Base-by-base conservation (phyloP, 2,797 vertebrate genomes). In the Sebastes iracundus region DNA sequence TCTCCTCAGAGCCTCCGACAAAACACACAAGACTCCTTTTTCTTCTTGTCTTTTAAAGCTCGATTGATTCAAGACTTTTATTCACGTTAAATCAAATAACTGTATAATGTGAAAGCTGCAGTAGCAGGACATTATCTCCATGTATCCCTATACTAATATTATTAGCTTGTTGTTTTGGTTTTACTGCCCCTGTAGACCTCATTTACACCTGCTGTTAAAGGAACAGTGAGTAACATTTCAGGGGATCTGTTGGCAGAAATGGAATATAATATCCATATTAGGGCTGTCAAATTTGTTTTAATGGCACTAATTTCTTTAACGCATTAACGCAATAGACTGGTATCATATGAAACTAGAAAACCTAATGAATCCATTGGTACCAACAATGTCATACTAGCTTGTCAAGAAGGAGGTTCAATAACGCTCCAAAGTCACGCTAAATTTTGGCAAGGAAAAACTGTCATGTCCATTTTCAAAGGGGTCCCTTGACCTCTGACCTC, bases 1-100 rank as follows among this genome's bases (percentile, higher is more conserved):
- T 77, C 84, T 78, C 69, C 68, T 77, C 74, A 27, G 59, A 35
- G 56, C 10, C 18, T n/a, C 20, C n/a, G 4, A 73, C 20, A 22
- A 53, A 38, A 65, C 71, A 1, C 3, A n/a, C 18, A 46, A 56
- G 14, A 75, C 59, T 66, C 13, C 14, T 23, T 59, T 77, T 72
- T 33, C 3, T 25, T 38, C 33, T n/a, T 30, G 8, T 32, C 42
- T 20, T 79, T 56, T 71, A 38, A 55, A 59, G 60, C 23, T 35
- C 22, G 4, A 2, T 25, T 49, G 23, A 70, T 35, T 25, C 20
- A 3, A 14, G 69, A 2, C 42, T 13, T 38, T 22, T 0, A 0
- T 65, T 1, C 27, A 6, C 9, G 2, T 7, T 30, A 2, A 25
- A 11, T 38, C 4, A 42, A 42, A 27, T 35, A 7, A 33, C 42